These are phyloP conservation scores for Manis pentadactyla DNA, from an alignment of 2,797 vertebrate species.

Conservation along the genomic window DNA sequence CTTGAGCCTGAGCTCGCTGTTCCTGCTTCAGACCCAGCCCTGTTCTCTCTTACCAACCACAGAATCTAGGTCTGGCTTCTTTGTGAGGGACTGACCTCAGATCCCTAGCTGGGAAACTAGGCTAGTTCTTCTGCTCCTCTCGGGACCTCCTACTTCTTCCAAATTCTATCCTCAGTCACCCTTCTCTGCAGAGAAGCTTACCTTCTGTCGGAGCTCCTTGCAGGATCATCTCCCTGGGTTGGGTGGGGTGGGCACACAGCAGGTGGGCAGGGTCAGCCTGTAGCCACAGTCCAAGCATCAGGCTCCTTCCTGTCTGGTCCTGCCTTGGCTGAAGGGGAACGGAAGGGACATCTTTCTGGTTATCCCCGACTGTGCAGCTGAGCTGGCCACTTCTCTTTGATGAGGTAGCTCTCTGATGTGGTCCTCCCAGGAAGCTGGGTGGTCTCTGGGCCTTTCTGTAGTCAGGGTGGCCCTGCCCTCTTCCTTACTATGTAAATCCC, in stretches of 20 bases:
- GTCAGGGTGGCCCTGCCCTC: neutral
- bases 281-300: neutral
- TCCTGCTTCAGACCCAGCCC: neutral
- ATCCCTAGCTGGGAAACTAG: neutral
- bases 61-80: constrained; percentile 67
- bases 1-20: neutral
- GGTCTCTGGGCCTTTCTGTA: neutral
- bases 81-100: neutral
- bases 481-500: neutral
- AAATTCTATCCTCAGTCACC: neutral
- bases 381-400: neutral
- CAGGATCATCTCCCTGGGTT: neutral
- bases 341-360: neutral
- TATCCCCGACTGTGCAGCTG: neutral
- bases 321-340: neutral
- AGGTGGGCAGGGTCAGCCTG: neutral
- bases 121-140: neutral
- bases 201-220: neutral
- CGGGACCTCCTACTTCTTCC: neutral
- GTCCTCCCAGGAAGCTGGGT: neutral
- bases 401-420: neutral
- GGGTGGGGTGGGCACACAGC: neutral
- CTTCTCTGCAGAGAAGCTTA: neutral
- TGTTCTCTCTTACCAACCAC: constrained; percentile 36
- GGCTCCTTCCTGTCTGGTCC: neutral